These are phyloP conservation scores for Argopecten irradians DNA, from an alignment of 1,140 invertebrate species.

Conservation along the genomic window DNA sequence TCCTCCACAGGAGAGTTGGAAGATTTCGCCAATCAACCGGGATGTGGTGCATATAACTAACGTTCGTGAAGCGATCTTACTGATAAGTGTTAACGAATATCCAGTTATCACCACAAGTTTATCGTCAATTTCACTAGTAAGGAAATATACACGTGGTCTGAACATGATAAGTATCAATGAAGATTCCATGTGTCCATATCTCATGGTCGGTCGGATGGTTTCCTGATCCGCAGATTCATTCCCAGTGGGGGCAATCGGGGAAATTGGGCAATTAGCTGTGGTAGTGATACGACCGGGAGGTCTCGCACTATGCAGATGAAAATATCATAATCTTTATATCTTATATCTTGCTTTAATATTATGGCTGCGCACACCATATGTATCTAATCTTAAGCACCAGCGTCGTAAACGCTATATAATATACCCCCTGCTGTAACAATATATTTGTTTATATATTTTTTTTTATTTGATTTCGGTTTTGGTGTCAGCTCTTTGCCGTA, in stretches of 20 bases:
- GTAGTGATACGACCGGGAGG: conserved; percentile 8
- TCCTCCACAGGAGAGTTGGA: neutral
- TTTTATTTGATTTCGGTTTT: neutral
- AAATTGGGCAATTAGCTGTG: conserved; percentile 2
- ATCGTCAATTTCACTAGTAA: conserved; percentile 16
- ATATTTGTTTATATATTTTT: neutral
- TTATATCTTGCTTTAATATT: neutral
- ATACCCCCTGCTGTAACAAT: neutral
- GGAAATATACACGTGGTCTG: neutral
- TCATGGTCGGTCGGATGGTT: neutral
- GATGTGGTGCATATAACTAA: neutral
- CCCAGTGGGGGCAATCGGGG: neutral
- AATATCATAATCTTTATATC: neutral
- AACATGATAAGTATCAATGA: neutral
- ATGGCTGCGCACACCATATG: neutral
- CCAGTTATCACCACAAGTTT: neutral
- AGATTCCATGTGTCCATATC: neutral
- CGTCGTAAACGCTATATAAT: neutral
- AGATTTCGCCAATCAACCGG: neutral
- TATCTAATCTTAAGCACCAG: neutral
- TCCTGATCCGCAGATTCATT: neutral
- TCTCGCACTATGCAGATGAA: neutral
- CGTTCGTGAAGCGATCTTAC: neutral
- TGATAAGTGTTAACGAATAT: neutral
- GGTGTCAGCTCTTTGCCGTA: neutral